Evolutionary conservation across 92 coral and sea anemone species (phyloP).

Genomic region (Epizoanthus fatuus): DNA sequence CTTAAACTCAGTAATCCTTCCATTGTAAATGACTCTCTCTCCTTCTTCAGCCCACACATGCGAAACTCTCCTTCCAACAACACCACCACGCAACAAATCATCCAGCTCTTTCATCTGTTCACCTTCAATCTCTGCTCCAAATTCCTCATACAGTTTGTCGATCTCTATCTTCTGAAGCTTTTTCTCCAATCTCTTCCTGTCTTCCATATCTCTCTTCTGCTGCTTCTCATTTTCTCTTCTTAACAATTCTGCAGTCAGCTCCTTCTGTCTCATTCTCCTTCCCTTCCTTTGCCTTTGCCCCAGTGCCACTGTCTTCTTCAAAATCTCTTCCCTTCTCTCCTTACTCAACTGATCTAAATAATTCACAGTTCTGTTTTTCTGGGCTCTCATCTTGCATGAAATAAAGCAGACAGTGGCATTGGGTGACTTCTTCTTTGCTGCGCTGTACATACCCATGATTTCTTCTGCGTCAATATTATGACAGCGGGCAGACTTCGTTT

Average conservation of each 20-base stretch:
- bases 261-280: constrained; percentile 19
- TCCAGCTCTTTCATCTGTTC: not conserved
- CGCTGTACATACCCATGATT: constrained; percentile 15
- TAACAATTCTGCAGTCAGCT: constrained; percentile 8
- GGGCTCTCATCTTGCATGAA: constrained; percentile 2
- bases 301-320: not conserved
- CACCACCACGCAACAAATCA: not conserved
- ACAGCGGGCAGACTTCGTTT: constrained; percentile 10
- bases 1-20: not conserved
- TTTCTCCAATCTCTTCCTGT: not conserved
- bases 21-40: not conserved
- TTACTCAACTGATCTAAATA: constrained; percentile 4
- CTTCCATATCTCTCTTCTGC: constrained; percentile 1
- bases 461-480: constrained; percentile 26
- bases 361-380: constrained; percentile 13
- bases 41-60: not conserved
- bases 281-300: constrained; percentile 5
- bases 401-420: constrained; percentile 20
- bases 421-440: constrained; percentile 10
- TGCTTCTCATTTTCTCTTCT: constrained; percentile 13
- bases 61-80: not conserved
- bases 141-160: not conserved
- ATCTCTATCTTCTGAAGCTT: not conserved
- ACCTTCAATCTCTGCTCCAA: not conserved
- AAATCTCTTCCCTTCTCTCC: constrained; percentile 13